phyloP scores from a whole-genome alignment of 92 coral and sea anemone genomes.

The Muricea muricata region DNA sequence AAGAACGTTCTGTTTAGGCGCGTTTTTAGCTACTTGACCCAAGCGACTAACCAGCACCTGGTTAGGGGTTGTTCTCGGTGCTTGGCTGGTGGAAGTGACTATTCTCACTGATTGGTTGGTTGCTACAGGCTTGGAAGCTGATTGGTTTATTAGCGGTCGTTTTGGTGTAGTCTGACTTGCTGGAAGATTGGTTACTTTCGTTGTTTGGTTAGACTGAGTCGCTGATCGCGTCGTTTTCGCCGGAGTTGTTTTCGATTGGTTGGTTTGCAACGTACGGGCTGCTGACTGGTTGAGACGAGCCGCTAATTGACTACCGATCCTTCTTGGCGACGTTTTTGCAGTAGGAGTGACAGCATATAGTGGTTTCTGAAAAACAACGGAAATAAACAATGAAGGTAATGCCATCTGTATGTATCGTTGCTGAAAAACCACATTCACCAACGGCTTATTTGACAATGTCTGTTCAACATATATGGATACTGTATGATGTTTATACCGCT shows the following conservation, averaged over 20 bases:
- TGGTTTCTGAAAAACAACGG: conserved; percentile 1
- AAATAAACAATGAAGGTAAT: background rate
- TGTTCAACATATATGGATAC: too few relatives aligned
- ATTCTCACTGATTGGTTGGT: background rate
- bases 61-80: background rate
- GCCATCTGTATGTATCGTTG: too few relatives aligned
- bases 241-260: conserved; percentile 24
- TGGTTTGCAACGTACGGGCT: background rate
- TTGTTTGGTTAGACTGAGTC: conserved; percentile 19
- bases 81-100: conserved; percentile 6
- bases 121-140: background rate
- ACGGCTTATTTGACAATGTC: too few relatives aligned
- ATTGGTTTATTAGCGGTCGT: conserved; percentile 1
- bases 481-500: too few relatives aligned
- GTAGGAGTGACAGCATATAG: conserved; percentile 9
- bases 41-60: background rate
- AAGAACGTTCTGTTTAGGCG: background rate
- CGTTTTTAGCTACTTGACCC: background rate
- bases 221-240: background rate
- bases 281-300: conserved; percentile 24
- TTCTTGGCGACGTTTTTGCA: background rate
- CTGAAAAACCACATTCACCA: too few relatives aligned
- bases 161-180: background rate
- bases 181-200: conserved; percentile 4
- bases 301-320: conserved; percentile 13